phyloP scores from a whole-genome alignment of 2,888 invertebrate species.

The Gonocerus acuteangulatus region DNA sequence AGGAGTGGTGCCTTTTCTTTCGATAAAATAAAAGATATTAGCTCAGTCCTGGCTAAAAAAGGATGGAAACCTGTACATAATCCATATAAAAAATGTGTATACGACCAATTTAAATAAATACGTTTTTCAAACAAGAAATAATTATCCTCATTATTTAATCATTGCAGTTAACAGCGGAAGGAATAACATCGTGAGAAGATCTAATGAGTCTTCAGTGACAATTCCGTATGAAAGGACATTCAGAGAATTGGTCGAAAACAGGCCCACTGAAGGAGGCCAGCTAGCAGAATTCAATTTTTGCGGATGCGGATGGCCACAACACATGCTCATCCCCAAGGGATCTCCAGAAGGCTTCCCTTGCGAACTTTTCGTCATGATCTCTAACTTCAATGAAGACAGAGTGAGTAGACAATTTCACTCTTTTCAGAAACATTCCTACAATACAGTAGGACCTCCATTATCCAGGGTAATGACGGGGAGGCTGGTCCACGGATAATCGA shows the following conservation, averaged over 20 bases:
- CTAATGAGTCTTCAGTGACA: slow-evolving; percentile 67
- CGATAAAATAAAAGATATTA: too few relatives aligned
- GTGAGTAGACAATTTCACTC: slow-evolving; percentile 26
- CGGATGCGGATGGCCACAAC: slow-evolving; percentile 56
- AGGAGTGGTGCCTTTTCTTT: too few relatives aligned
- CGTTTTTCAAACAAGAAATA: too few relatives aligned
- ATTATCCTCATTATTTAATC: not conserved
- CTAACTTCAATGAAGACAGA: slow-evolving; percentile 40
- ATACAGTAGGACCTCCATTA: too few relatives aligned
- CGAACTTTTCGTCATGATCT: slow-evolving; percentile 43
- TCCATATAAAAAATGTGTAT: too few relatives aligned
- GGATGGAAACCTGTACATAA: too few relatives aligned
- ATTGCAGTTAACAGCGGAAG: slow-evolving; percentile 31
- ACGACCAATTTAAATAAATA: too few relatives aligned
- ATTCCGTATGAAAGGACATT: slow-evolving; percentile 76
- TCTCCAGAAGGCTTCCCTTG: slow-evolving; percentile 41
- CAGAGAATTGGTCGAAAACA: slow-evolving; percentile 54
- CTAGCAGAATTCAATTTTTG: slow-evolving; percentile 65
- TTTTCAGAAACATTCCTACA: not conserved
- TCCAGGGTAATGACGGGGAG: too few relatives aligned
- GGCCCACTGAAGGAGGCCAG: not conserved
- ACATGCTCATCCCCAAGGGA: slow-evolving; percentile 44
- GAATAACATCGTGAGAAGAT: slow-evolving; percentile 51
- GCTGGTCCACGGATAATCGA: too few relatives aligned
- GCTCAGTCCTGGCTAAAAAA: too few relatives aligned